Evolutionary conservation across 2,888 invertebrate species (phyloP).

Genomic region (Globia sparganii): DNA sequence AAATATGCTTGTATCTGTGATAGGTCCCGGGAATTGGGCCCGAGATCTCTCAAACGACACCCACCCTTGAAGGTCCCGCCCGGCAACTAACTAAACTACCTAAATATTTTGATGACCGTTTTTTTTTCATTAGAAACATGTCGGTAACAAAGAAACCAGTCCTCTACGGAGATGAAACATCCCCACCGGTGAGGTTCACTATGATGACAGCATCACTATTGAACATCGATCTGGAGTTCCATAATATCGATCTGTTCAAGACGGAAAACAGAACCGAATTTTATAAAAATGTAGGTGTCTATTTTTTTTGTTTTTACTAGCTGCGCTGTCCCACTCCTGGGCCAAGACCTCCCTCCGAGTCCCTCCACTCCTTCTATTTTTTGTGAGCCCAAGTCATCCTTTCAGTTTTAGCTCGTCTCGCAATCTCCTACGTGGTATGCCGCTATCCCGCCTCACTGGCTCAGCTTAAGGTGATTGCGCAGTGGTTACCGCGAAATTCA

Average conservation of each 20-base stretch:
- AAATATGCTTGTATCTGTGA: not conserved
- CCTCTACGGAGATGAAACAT: constrained; percentile 87
- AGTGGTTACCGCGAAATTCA: too few relatives aligned
- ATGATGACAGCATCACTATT: constrained; percentile 88
- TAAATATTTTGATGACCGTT: not conserved
- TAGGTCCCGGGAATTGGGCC: not conserved
- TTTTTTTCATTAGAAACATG: constrained; percentile 49
- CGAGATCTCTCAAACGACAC: too few relatives aligned
- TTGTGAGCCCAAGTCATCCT: too few relatives aligned
- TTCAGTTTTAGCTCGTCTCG: too few relatives aligned
- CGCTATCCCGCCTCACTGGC: too few relatives aligned
- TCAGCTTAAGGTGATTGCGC: too few relatives aligned
- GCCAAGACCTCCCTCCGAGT: too few relatives aligned
- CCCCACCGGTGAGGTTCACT: constrained; percentile 89
- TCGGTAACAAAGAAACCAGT: constrained; percentile 67
- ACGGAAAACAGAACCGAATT: constrained; percentile 77
- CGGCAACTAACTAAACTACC: too few relatives aligned
- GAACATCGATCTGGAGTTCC: constrained; percentile 83
- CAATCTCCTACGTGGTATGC: too few relatives aligned
- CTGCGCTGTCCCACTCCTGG: not conserved
- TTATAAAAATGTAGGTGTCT: constrained; percentile 75
- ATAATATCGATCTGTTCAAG: constrained; percentile 85
- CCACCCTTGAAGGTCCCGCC: too few relatives aligned
- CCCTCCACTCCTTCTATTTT: not conserved
- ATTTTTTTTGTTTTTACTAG: not conserved